Percentiles rank a stretch among this genome's conserved stretches.
These are phyloP conservation scores for Scomberomorus guttatus DNA, from an alignment of 2,797 vertebrate genomes.

Conservation along the genomic window DNA sequence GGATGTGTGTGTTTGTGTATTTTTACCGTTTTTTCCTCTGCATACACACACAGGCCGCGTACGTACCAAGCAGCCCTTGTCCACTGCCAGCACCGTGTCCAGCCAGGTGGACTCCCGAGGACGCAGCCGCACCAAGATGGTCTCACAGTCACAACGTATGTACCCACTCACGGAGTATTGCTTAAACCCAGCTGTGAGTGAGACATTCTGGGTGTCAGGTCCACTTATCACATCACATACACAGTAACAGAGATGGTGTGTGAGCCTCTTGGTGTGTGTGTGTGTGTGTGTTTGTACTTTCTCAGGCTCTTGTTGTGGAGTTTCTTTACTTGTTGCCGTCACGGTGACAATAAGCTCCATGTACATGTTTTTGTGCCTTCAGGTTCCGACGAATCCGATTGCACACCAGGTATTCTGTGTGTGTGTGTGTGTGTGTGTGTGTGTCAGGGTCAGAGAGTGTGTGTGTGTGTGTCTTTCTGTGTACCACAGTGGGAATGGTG, in stretches of 20 bases:
- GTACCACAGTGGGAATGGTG: conserved; percentile 78
- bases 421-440: conserved; percentile 73
- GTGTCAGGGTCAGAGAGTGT: conserved; percentile 36
- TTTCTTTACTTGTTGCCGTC: conserved; percentile 66
- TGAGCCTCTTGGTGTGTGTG: conserved; percentile 15
- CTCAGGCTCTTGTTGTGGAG: conserved; percentile 65
- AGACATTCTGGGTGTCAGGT: conserved; percentile 13
- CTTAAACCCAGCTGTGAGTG: conserved; percentile 17
- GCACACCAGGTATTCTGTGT: conserved; percentile 96
- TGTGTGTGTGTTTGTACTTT: conserved; percentile 36
- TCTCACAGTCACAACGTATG: conserved; percentile 98
- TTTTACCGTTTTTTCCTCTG: background rate
- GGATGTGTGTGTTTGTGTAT: background rate
- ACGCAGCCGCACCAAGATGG: conserved; percentile 95
- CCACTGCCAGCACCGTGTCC: conserved; percentile 83
- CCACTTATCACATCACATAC: background rate
- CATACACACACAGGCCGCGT: conserved; percentile 86
- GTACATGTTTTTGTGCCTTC: conserved; percentile 90
- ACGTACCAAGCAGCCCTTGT: conserved; percentile 91
- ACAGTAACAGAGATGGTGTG: conserved; percentile 27
- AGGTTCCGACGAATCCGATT: conserved; percentile 99
- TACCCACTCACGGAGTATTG: conserved; percentile 55
- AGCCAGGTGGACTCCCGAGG: conserved; percentile 95
- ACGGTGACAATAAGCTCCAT: conserved; percentile 84
- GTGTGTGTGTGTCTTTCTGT: conserved; percentile 62